Evolutionary conservation across 2,113 vertebrate species (phyloP).

Genomic region (Chloroceryle aenea): DNA sequence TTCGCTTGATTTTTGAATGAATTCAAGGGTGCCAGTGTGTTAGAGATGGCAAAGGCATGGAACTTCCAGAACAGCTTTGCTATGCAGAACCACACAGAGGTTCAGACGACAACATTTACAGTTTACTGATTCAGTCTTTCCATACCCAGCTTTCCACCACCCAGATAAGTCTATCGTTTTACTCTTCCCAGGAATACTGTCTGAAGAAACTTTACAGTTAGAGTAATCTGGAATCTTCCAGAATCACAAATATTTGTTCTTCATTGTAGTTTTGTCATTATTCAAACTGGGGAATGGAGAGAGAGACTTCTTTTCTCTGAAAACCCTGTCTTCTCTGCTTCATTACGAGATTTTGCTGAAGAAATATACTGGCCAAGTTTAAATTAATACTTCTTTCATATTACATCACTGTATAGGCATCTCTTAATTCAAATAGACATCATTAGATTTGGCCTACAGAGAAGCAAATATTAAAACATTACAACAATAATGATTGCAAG

Average conservation of each 20-base stretch:
- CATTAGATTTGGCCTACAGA: neutral
- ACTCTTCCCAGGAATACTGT: neutral
- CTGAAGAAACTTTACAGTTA: neutral
- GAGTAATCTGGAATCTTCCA: neutral
- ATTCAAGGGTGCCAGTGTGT: neutral
- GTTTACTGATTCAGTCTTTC: neutral
- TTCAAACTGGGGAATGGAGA: neutral
- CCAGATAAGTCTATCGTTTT: neutral
- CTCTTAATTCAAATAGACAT: neutral
- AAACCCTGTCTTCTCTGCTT: neutral
- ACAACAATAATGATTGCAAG: neutral
- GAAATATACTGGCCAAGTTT: neutral
- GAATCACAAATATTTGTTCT: neutral
- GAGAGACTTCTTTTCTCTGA: neutral
- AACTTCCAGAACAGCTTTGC: neutral
- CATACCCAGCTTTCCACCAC: neutral
- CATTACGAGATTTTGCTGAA: neutral
- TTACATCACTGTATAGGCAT: slow-evolving; percentile 29
- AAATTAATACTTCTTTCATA: slow-evolving; percentile 44
- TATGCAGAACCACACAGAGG: neutral
- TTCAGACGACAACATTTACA: neutral
- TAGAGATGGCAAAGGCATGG: neutral
- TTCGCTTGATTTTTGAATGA: rapidly evolving
- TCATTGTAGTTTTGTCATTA: neutral
- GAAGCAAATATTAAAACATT: neutral